Conservation (phyloP, 2,888 invertebrate species). For the Dromius quadrimaculatus region DNA sequence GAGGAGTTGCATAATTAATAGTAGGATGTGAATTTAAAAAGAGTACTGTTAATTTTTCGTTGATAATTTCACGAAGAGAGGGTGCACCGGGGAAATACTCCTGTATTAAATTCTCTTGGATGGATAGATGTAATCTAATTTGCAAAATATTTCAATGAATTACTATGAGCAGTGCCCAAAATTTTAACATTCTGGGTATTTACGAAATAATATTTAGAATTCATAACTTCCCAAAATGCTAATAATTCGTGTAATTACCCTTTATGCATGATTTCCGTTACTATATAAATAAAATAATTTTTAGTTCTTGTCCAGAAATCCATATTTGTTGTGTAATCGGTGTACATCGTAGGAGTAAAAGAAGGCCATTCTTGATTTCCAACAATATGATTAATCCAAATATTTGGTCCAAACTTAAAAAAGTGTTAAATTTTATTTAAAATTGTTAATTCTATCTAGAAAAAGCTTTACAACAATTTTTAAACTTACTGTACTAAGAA, state of each 20-base stretch:
- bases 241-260: slow-evolving; percentile 3
- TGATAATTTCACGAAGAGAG: slow-evolving; percentile 27
- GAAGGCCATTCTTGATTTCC: slow-evolving; percentile 68
- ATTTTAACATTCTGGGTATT: background rate
- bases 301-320: slow-evolving; percentile 69
- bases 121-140: background rate
- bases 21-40: slow-evolving; percentile 51
- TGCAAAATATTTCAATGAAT: background rate
- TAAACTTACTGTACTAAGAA: slow-evolving; percentile 63
- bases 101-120: slow-evolving; percentile 39
- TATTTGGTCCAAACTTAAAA: slow-evolving; percentile 61
- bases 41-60: slow-evolving; percentile 33
- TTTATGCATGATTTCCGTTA: background rate
- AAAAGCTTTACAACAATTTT: background rate
- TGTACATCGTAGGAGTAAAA: slow-evolving; percentile 67
- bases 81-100: slow-evolving; percentile 40
- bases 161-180: background rate
- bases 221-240: background rate
- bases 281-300: slow-evolving; percentile 65
- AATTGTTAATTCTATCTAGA: background rate
- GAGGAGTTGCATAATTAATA: slow-evolving; percentile 28
- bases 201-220: background rate
- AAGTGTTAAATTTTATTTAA: background rate
- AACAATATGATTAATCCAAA: slow-evolving; percentile 67
- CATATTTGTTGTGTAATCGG: slow-evolving; percentile 66